Evolutionary conservation across 2,888 invertebrate genomes (phyloP).

Genomic region (Stenurella melanura): DNA sequence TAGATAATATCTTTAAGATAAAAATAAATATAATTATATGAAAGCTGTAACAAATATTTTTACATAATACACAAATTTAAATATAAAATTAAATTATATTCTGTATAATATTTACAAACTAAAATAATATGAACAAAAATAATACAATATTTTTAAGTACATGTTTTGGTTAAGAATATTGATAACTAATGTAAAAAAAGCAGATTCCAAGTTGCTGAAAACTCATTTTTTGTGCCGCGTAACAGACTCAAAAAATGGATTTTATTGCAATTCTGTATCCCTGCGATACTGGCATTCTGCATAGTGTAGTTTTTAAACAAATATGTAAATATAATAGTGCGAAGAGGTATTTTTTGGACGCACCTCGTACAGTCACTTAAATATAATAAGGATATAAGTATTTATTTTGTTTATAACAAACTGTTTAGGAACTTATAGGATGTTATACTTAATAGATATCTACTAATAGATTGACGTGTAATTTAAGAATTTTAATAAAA

Average conservation of each 20-base stretch:
- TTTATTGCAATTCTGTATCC: no score
- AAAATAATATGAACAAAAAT: constrained; percentile 36
- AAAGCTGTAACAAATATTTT: constrained; percentile 39
- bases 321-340: no score
- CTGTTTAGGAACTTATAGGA: not conserved
- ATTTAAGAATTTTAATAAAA: not conserved
- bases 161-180: constrained; percentile 17
- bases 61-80: constrained; percentile 37
- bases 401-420: not conserved
- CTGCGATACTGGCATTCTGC: no score
- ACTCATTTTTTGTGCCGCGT: not conserved
- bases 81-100: constrained; percentile 39
- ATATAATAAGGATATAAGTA: not conserved
- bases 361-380: no score
- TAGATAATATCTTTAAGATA: constrained; percentile 41
- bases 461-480: not conserved
- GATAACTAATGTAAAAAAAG: not conserved
- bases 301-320: no score
- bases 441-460: not conserved
- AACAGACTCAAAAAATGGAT: not conserved
- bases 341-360: no score
- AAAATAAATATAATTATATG: constrained; percentile 43
- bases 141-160: constrained; percentile 33
- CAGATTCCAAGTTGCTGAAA: no score
- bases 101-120: constrained; percentile 38